Evolutionary conservation across 2,797 vertebrate species (phyloP), one percentile per base, ranked within the genome.

Genomic region (Chaenodraco wilsoni): DNA sequence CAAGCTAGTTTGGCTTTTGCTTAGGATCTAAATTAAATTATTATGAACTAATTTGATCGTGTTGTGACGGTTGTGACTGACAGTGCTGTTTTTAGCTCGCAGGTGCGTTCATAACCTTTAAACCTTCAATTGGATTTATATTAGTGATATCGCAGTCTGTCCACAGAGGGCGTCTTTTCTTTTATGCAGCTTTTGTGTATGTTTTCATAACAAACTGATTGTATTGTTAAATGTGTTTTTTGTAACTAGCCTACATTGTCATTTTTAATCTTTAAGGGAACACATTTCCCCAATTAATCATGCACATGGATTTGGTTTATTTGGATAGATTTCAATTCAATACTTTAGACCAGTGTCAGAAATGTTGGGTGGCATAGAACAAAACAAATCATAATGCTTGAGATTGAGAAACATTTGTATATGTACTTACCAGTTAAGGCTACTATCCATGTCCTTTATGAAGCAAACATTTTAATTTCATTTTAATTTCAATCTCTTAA

Each of bases 161-260:
- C 90, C 43, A 3, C 66, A 93, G 93, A 87, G 89, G 91, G 90
- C 92, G 88, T 61, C 2, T 14, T 58, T 74, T 50, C 63, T n/a
- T 4, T 2, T 8, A 2, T 45, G 31, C 31, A 49, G 56, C 54
- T 27, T 15, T 5, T 61, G 15, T 55, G 23, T 17, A 5, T 66
- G 21, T 15, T 40, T 23, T 51, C 54, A 41, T 8, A 33, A n/a
- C 57, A 11, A 19, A 0, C 15, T 49, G 64, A 56, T 23, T 71
- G 46, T 44, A 0, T 67, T 65, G 41, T 19, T 70, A 10, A 23
- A 5, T 64, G 57, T 9, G 33, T 4, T 58, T n/a, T 69, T 1
- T 41, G 57, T 44, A 10, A 21, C 13, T 13, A 9, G 5, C 37
- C 43, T 65, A n/a, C 15, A 50, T 6, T 52, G 19, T 19, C 33